Conservation (phyloP, 2,888 invertebrate species). For the Arctia plantaginis region DNA sequence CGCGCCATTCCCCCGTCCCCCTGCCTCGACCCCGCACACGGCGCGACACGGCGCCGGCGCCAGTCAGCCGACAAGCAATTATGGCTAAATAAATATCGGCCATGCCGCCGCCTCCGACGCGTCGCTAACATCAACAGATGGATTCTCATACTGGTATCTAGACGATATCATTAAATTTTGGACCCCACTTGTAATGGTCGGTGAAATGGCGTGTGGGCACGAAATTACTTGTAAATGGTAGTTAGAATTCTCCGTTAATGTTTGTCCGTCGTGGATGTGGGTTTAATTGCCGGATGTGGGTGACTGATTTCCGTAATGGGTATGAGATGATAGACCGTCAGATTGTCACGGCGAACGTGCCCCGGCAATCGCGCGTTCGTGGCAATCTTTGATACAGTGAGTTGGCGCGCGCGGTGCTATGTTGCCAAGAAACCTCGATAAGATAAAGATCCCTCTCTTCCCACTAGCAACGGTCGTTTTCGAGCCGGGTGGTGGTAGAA, state of each 20-base stretch:
- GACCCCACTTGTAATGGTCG: conserved; percentile 68
- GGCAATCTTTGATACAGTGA: conserved; percentile 63
- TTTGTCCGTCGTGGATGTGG: conserved; percentile 64
- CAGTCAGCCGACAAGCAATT: conserved; percentile 85
- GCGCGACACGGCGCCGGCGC: conserved; percentile 85
- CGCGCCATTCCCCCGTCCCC: conserved; percentile 44
- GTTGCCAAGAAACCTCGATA: conserved; percentile 69
- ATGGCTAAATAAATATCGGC: conserved; percentile 86
- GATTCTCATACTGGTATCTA: conserved; percentile 74
- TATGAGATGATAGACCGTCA: conserved; percentile 51
- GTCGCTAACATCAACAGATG: conserved; percentile 78
- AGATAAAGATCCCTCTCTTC: conserved; percentile 59
- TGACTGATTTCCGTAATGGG: conserved; percentile 63
- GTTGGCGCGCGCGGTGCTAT: conserved; percentile 62
- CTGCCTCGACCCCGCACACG: conserved; percentile 55
- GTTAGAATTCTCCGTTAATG: conserved; percentile 63
- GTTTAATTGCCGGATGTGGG: conserved; percentile 70
- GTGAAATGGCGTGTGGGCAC: conserved; percentile 73
- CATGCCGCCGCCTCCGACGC: conserved; percentile 79
- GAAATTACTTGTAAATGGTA: conserved; percentile 70
- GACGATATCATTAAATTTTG: conserved; percentile 79
- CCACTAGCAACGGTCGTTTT: conserved; percentile 46
- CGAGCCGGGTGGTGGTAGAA: conserved; percentile 68
- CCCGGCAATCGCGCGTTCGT: conserved; percentile 45
- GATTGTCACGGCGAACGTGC: conserved; percentile 47